Evolutionary conservation across 2,113 vertebrate genomes (phyloP).

Genomic region (Rhinogobius similis): DNA sequence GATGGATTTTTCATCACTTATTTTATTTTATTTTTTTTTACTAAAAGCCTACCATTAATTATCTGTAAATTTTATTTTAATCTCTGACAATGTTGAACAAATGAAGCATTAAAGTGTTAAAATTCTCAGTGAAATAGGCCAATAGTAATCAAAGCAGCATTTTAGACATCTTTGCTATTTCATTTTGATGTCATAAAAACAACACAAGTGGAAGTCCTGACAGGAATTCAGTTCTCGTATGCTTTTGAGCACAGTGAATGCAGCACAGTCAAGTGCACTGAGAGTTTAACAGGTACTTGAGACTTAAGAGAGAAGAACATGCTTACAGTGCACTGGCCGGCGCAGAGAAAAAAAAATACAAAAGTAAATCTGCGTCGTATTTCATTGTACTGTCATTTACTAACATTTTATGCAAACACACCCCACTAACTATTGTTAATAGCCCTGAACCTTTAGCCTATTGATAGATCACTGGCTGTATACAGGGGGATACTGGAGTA

Average conservation of each 20-base stretch:
- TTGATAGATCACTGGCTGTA: slow-evolving; percentile 29
- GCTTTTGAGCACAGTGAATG: slow-evolving; percentile 26
- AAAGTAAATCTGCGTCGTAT: neutral
- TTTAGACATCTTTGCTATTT: neutral
- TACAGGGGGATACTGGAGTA: slow-evolving; percentile 29
- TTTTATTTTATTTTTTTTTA: neutral
- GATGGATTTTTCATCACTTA: neutral
- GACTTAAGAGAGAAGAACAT: slow-evolving; percentile 71
- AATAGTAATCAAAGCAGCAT: no score
- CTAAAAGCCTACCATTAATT: neutral
- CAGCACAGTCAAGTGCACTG: slow-evolving; percentile 67
- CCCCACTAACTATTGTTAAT: slow-evolving; percentile 52
- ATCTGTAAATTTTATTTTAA: neutral
- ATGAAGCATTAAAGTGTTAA: neutral
- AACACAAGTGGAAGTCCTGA: neutral
- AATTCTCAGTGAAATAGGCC: no score
- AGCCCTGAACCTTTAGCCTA: slow-evolving; percentile 61
- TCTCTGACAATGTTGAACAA: neutral
- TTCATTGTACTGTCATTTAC: slow-evolving; percentile 4
- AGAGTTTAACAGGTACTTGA: slow-evolving; percentile 73
- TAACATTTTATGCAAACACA: neutral
- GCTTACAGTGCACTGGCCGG: slow-evolving; percentile 50
- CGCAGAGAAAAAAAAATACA: slow-evolving; percentile 33
- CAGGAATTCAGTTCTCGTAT: neutral
- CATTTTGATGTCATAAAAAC: no score